Base-by-base conservation (phyloP, 2,797 vertebrate genomes). In the Characodon lateralis region DNA sequence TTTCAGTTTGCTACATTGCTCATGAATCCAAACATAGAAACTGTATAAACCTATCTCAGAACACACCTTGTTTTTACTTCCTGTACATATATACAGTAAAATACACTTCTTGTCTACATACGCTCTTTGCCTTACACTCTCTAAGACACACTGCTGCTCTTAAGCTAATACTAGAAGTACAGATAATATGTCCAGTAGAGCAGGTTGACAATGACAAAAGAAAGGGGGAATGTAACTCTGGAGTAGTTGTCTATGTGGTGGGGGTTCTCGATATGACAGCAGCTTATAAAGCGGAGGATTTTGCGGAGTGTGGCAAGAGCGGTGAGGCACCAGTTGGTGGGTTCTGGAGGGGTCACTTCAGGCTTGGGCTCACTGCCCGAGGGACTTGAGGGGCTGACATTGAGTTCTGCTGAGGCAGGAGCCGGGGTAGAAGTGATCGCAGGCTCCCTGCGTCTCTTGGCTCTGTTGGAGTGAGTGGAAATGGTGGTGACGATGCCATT, bases 211-310 rank as follows among this genome's bases (percentile, higher is more conserved):
- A 97, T 89, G 82, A 98, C 95, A 78, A 98, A 98, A 9, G 97
- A 97, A 65, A 98, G 91, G 0, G 97, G 97, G 87, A 98, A 98
- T 82, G 96, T 95, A 90, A 97, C 93, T 76, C 97, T 95, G 73
- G 97, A 97, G 20, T 98, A 97, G 93, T 97, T 97, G 93, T 98
- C 97, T 94, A 98, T 98, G 93, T 97, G 96, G 87, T 98, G 96
- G n/a, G 97, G 97, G 90, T 98, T 98, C 92, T 97, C 94, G 83
- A 98, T 93, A 28, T 86, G 96, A 87, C 97, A 97, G 86, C 96
- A 98, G 87, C 92, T 93, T 84, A 96, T 87, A 85, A 94, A 86
- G 79, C 95, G 89, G 73, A 95, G 94, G 26, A 95, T 89, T 91
- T 95, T 96, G 85, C 95, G 96, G 70, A 96, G 70, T 68, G 91